Evolutionary conservation across 2,113 vertebrate genomes (phyloP).

Genomic region (Tor tambroides): DNA sequence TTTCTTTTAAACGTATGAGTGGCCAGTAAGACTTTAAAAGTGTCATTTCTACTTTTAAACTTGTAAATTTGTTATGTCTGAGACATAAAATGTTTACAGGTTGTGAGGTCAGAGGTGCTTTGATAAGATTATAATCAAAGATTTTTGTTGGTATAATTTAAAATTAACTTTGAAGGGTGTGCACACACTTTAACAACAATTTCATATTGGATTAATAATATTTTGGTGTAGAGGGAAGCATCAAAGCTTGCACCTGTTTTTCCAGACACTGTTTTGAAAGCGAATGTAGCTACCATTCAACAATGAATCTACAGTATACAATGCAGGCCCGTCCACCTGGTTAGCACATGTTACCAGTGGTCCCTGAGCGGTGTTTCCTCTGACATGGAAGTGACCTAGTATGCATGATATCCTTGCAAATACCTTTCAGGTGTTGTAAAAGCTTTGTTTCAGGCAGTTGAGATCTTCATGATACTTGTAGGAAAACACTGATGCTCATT

Average conservation of each 20-base stretch:
- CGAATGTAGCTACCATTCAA: neutral
- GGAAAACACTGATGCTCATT: neutral
- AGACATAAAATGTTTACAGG: constrained; percentile 16
- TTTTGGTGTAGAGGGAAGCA: neutral
- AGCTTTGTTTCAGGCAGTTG: neutral
- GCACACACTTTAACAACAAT: neutral
- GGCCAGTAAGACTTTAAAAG: neutral
- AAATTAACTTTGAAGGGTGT: constrained; percentile 27
- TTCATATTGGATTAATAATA: neutral
- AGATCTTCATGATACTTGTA: constrained; percentile 2
- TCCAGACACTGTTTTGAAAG: constrained; percentile 41
- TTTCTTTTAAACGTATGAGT: neutral
- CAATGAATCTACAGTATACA: constrained; percentile 2
- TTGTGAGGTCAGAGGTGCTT: constrained; percentile 4
- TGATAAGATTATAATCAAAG: neutral
- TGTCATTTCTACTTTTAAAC: neutral
- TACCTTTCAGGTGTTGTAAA: constrained; percentile 43
- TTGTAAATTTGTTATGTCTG: constrained; percentile 22
- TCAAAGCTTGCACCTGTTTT: constrained; percentile 50
- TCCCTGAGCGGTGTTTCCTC: neutral
- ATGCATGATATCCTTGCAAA: constrained; percentile 45
- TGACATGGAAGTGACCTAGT: constrained; percentile 37
- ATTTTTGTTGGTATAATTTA: neutral
- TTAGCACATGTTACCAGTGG: constrained; percentile 54
- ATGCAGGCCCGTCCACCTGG: constrained; percentile 36